Percentiles rank a stretch among this genome's conserved stretches.
Evolutionary conservation across 1,140 invertebrate species (phyloP).

Genomic region (Ladona fulva): DNA sequence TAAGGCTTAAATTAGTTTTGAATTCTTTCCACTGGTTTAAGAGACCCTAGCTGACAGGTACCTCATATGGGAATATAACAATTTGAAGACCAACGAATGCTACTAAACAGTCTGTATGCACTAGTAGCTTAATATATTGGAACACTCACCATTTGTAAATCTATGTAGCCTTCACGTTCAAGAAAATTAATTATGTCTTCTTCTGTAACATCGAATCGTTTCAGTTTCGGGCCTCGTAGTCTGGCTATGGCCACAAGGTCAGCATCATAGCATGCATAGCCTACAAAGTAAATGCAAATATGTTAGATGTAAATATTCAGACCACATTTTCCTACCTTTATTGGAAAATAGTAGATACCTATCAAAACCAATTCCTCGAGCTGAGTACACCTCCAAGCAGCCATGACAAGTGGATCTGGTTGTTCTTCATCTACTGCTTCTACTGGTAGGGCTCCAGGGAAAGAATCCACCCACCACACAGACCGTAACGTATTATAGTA

Average conservation of each 20-base stretch:
- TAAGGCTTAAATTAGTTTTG: no score
- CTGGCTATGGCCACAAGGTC: conserved; percentile 60
- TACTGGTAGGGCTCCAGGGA: conserved; percentile 25
- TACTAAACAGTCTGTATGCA: no score
- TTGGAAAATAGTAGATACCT: conserved; percentile 32
- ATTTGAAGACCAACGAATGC: no score
- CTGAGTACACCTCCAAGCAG: conserved; percentile 62
- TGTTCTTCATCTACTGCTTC: conserved; percentile 27
- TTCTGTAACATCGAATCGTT: conserved; percentile 52
- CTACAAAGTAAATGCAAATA: conserved; percentile 37
- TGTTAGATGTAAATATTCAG: not conserved
- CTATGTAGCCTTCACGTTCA: not conserved
- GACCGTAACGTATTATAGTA: conserved; percentile 53
- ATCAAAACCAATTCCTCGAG: conserved; percentile 56
- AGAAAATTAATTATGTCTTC: conserved; percentile 34
- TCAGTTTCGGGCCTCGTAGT: conserved; percentile 49
- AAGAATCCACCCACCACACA: conserved; percentile 61
- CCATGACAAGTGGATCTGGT: conserved; percentile 62
- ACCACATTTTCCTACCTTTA: not conserved
- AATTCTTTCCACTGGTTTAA: no score
- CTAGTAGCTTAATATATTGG: no score
- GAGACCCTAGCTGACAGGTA: no score
- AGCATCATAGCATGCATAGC: conserved; percentile 51
- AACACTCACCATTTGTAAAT: not conserved
- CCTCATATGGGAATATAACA: no score